Conservation (phyloP, 2,888 invertebrate genomes). For the Dysmachus trigonus region DNA sequence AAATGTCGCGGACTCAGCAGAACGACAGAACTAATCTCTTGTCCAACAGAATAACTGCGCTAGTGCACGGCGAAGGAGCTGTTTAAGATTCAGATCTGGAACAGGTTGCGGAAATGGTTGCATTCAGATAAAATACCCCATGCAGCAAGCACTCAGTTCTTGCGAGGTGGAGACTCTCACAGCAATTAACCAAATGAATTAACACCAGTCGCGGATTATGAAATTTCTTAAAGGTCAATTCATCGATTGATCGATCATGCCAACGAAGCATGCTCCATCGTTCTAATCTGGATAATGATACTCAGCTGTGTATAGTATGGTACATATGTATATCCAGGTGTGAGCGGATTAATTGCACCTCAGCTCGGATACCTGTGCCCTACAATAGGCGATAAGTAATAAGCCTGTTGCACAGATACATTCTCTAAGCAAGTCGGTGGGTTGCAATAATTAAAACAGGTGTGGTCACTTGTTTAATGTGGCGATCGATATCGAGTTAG, state of each 20-base stretch:
- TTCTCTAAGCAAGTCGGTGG: not conserved
- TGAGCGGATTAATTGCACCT: not conserved
- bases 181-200: not conserved
- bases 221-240: not conserved
- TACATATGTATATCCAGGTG: not conserved
- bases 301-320: too few species aligned
- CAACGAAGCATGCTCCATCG: not conserved
- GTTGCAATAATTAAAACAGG: not conserved
- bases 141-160: not conserved
- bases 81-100: not conserved
- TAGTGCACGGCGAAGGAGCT: not conserved
- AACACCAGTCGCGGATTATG: not conserved
- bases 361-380: not conserved
- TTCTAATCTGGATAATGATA: not conserved
- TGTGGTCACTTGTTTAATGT: constrained; percentile 7
- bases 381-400: not conserved
- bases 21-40: not conserved
- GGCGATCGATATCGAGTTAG: not conserved
- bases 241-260: not conserved
- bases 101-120: constrained; percentile 1
- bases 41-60: not conserved
- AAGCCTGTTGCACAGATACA: not conserved
- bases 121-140: not conserved
- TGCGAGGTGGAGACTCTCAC: not conserved
- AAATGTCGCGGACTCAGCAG: not conserved